Base-by-base conservation (phyloP, 2,797 vertebrate genomes). In the Vireo griseus region DNA sequence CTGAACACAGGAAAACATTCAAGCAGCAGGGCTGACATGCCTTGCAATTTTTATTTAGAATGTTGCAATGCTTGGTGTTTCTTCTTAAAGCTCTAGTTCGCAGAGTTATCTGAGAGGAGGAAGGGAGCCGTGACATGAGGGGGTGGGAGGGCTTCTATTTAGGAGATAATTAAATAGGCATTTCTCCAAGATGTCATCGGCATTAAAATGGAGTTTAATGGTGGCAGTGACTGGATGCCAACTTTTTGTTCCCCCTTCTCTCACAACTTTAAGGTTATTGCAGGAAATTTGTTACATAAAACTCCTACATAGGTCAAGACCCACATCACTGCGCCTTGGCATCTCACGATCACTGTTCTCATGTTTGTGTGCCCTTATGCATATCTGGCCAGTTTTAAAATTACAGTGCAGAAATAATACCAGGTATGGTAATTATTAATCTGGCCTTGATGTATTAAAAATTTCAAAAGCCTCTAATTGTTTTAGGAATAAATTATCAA, bases 341-440 rank as follows among this genome's bases (percentile, higher is more conserved):
- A 0, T 6, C 2, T 20, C 16, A 24, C 0, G 1, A 39, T 66
- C 10, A 1, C 39, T 69, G 68, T 16, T 51, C 24, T 80, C 5
- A 19, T n/a, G 39, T 62, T 33, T n/a, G 37, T 10, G 2, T 83
- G 73, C 21, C 68, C n/a, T 45, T 31, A 28, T 21, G 24, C 5
- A 3, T 39, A 22, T 62, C 72, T 8, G 1, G 35, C 54, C 72
- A 35, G 16, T 55, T 86, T 59, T 59, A 66, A 83, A 80, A 61
- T 57, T 24, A 44, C 4, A 18, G 25, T 40, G 69, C 66, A 67
- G 52, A 76, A 77, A 59, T 50, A 59, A 58, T 25, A 50, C 20
- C 40, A 44, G 55, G 45, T 37, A 52, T 42, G 22, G 40, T 63
- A 29, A 69, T 91, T 73, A 80, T 29, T 26, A 55, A 73, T 57